Evolutionary conservation across 2,888 invertebrate species (phyloP).

Genomic region (Drosophila nigricruria): DNA sequence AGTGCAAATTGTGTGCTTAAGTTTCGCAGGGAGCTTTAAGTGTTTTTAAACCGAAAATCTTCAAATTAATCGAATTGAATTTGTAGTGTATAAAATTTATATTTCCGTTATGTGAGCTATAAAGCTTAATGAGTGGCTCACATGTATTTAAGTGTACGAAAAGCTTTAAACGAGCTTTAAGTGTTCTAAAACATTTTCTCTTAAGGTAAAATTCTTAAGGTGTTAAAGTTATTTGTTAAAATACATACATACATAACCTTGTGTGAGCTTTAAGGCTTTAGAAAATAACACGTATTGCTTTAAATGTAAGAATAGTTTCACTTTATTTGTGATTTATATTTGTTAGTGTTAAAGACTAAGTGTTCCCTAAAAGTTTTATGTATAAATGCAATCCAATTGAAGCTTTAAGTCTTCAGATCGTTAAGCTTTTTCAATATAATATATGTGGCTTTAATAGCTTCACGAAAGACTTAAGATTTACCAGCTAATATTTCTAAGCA

Average conservation of each 20-base stretch:
- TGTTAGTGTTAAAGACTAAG: too few relatives aligned
- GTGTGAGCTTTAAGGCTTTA: background rate
- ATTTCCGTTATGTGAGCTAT: slow-evolving; percentile 1
- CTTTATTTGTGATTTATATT: background rate
- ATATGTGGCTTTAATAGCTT: too few relatives aligned
- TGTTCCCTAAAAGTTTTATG: too few relatives aligned
- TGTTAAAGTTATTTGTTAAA: background rate
- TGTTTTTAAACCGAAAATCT: background rate
- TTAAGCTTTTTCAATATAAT: too few relatives aligned
- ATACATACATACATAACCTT: background rate
- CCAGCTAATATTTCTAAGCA: background rate
- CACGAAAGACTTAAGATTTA: too few relatives aligned
- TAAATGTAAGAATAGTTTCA: background rate
- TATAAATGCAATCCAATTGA: too few relatives aligned
- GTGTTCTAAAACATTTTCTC: background rate
- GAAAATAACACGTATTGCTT: too few relatives aligned
- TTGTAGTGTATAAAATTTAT: background rate
- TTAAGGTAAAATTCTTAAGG: background rate
- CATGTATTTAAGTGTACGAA: slow-evolving; percentile 5
- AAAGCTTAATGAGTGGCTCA: slow-evolving; percentile 5
- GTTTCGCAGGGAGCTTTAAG: background rate
- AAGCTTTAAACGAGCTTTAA: slow-evolving; percentile 1
- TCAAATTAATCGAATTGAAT: background rate
- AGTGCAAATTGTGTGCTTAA: background rate
- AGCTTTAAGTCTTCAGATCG: too few relatives aligned